Percentiles rank a stretch among this genome's conserved stretches.
phyloP scores from a whole-genome alignment of 1,140 invertebrate species.

The Archegozetes longisetosus region DNA sequence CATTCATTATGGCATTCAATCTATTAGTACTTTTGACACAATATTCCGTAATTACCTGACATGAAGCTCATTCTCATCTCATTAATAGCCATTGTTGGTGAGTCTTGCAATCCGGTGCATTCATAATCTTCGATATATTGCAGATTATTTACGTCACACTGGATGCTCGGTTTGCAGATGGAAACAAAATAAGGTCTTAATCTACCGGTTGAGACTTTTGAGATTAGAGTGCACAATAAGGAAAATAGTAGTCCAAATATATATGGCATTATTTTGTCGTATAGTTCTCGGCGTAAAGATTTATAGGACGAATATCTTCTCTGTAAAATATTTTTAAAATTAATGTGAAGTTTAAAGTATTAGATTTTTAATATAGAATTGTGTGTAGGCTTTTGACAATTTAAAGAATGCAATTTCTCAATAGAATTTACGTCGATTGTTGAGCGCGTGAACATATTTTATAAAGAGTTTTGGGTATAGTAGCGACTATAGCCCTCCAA shows the following conservation, averaged over 20 bases:
- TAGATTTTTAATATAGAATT: too few relatives aligned
- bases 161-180: slow-evolving; percentile 34
- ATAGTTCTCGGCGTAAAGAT: background rate
- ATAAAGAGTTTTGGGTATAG: too few relatives aligned
- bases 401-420: too few relatives aligned
- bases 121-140: slow-evolving; percentile 28
- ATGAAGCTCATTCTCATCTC: slow-evolving; percentile 26
- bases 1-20: slow-evolving; percentile 23
- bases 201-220: slow-evolving; percentile 76
- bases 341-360: too few relatives aligned
- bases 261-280: background rate
- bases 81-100: slow-evolving; percentile 7
- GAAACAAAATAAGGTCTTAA: slow-evolving; percentile 80
- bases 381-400: too few relatives aligned
- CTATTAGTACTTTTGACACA: background rate
- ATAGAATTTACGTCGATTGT: too few relatives aligned
- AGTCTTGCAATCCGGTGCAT: slow-evolving; percentile 26
- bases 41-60: slow-evolving; percentile 23
- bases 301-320: too few relatives aligned
- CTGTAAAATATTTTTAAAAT: too few relatives aligned
- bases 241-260: background rate
- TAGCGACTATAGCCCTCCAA: too few relatives aligned
- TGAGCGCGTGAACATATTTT: too few relatives aligned
- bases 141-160: background rate
- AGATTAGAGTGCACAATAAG: slow-evolving; percentile 48